A percentile compares a stretch with the other conserved stretches of the same genome.
Evolutionary conservation across 2,797 vertebrate genomes (phyloP).

Genomic region (Buceros bicornis): DNA sequence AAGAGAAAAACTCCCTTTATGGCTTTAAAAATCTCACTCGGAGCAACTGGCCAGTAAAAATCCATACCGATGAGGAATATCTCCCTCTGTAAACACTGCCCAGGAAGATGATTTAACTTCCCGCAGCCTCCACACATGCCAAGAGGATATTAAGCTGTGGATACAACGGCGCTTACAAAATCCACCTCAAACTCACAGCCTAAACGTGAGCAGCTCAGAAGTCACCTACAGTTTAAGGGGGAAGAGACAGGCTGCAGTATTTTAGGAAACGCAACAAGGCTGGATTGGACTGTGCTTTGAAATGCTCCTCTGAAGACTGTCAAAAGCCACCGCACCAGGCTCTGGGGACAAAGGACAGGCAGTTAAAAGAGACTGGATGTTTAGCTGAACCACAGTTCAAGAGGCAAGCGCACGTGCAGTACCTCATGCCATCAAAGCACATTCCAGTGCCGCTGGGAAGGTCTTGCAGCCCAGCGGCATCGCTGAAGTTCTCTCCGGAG

Average conservation of each 20-base stretch:
- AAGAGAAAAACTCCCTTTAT: background rate
- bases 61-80: background rate
- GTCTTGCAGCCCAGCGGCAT: background rate
- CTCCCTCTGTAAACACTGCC: background rate
- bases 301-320: background rate
- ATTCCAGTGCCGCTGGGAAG: background rate
- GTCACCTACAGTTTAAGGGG: background rate
- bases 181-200: background rate
- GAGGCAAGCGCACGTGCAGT: background rate
- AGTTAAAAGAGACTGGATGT: background rate
- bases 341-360: background rate
- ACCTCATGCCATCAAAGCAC: background rate
- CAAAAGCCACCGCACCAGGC: background rate
- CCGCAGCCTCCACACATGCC: background rate
- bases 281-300: background rate
- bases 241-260: background rate
- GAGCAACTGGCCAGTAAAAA: background rate
- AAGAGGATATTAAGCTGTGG: background rate
- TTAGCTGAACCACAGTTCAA: background rate
- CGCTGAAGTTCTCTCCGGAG: background rate
- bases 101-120: background rate
- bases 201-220: background rate
- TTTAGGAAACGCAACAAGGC: background rate
- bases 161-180: background rate
- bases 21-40: background rate